Evolutionary conservation across 2,797 vertebrate species (phyloP).

Genomic region (Hydrophis major): DNA sequence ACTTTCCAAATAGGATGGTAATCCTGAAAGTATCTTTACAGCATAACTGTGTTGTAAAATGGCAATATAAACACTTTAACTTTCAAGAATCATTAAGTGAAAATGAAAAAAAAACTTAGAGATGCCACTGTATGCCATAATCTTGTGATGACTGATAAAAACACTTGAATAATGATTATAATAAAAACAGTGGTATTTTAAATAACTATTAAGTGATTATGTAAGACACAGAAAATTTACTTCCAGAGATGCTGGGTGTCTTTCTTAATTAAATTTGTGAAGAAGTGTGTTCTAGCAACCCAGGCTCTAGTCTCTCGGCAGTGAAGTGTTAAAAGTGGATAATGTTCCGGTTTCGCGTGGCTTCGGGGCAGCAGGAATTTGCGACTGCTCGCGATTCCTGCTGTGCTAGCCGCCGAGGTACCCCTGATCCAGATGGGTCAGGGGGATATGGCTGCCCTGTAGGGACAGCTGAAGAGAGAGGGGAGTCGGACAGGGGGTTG

Average conservation of each 20-base stretch:
- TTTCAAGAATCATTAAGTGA: not conserved
- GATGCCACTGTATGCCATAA: not conserved
- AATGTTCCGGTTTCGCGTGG: not conserved
- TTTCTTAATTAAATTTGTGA: slow-evolving; percentile 29
- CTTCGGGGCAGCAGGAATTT: no score
- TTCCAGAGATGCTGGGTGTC: not conserved
- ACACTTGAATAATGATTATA: not conserved
- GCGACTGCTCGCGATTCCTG: no score
- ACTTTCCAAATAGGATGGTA: not conserved
- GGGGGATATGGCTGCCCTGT: no score
- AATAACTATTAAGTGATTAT: not conserved
- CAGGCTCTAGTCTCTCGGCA: slow-evolving; percentile 12
- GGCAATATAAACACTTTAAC: not conserved
- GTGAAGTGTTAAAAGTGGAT: slow-evolving; percentile 8
- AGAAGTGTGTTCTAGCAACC: not conserved
- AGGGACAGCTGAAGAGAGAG: no score
- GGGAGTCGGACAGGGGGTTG: no score
- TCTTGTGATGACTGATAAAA: not conserved
- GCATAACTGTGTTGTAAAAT: not conserved
- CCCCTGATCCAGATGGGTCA: no score
- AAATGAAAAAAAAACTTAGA: not conserved
- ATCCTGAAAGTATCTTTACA: not conserved
- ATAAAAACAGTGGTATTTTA: not conserved
- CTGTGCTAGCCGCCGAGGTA: no score
- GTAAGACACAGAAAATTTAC: not conserved